Base-by-base conservation (phyloP, 2,797 vertebrate genomes). In the Pipistrellus pipistrellus region DNA sequence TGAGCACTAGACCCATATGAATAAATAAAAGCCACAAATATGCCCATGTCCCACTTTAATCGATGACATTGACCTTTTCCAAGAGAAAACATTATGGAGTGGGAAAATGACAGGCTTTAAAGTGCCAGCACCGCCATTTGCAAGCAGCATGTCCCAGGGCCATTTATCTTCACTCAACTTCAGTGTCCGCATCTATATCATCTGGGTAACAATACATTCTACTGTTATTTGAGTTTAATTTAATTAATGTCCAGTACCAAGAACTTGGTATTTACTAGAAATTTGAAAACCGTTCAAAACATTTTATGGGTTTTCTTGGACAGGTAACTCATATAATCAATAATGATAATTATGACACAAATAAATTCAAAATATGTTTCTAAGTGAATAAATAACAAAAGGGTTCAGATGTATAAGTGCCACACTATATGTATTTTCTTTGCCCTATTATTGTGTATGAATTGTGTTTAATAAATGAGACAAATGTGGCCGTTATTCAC, bases 241-340 rank as follows among this genome's bases (percentile, higher is more conserved):
- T 41, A 64, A 41, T 66, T 62, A 66, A 53, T 53, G 21, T 17
- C 83, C 30, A 23, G 85, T 87, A 53, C 23, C 38, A 93, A 80
- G 30, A 95, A 55, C 12, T 48, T 93, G 17, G 20, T 32, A 38
- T 73, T 17, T 53, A 53, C 69, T 68, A 96, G 48, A 92, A 93
- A 86, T 81, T 51, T 44, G 84, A 89, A 38, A 87, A 80, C 53
- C 75, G 11, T 84, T 85, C 71, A 84, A 93, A 86, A 25, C 64
- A 57, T 76, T 88, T 86, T 25, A 59, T 51, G 46, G 10, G 35
- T 71, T 91, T 85, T 92, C 27, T 77, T 90, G 59, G 69, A 73
- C 18, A 91, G 3, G 17, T 71, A 78, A 48, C 21, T 89, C 41
- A 17, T 80, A 15, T 38, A 78, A 81, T 23, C 32, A 78, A 14